Conservation (phyloP, 2,113 vertebrate species). For the Erinaceus europaeus region DNA sequence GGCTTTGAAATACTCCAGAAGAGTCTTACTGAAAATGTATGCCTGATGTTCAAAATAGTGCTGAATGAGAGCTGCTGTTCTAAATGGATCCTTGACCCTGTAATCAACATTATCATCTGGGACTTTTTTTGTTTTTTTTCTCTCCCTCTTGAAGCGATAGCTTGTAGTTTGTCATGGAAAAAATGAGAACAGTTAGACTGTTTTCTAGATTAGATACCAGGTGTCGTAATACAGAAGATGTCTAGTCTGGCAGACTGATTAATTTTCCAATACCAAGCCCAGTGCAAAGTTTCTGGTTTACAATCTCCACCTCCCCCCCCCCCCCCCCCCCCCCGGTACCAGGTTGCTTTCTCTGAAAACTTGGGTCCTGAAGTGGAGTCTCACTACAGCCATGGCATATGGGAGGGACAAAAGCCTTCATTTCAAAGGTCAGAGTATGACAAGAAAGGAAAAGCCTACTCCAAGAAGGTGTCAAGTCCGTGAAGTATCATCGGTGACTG, state of each 20-base stretch:
- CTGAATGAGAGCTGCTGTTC: background rate
- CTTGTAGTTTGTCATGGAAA: conserved; percentile 59
- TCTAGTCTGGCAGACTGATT: conserved; percentile 41
- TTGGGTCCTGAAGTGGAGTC: background rate
- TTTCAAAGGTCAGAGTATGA: conserved; percentile 44
- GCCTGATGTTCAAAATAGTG: background rate
- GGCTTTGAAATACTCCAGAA: background rate
- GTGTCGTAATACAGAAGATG: conserved; percentile 25
- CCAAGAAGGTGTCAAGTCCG: conserved; percentile 31
- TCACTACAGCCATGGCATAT: background rate
- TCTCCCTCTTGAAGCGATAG: background rate
- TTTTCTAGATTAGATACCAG: conserved; percentile 68
- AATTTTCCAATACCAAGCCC: conserved; percentile 50
- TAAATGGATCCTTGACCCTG: conserved; percentile 47
- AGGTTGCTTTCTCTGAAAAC: background rate
- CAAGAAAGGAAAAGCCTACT: conserved; percentile 8
- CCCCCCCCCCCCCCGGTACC: background rate
- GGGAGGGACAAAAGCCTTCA: background rate
- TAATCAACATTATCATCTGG: conserved; percentile 47
- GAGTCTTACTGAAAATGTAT: background rate
- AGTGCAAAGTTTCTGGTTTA: conserved; percentile 52
- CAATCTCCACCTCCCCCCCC: background rate
- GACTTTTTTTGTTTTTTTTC: no score
- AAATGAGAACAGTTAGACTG: conserved; percentile 60
- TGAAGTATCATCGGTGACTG: background rate